A percentile compares a stretch with the other conserved stretches of the same genome.
Conservation (phyloP, 2,888 invertebrate genomes). For the Nyleta sp. region DNA sequence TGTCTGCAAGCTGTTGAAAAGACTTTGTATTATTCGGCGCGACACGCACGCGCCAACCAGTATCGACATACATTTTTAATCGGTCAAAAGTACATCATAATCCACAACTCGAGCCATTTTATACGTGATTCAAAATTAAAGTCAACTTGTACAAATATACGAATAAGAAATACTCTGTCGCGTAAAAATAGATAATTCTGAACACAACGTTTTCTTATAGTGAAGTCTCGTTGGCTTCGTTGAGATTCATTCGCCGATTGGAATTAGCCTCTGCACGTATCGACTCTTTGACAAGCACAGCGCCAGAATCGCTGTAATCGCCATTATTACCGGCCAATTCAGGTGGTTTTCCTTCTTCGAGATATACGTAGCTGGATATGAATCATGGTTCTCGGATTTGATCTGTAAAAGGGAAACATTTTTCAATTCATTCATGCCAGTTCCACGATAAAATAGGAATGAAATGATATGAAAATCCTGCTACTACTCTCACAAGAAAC, state of each 20-base stretch:
- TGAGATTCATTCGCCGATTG: conserved; percentile 64
- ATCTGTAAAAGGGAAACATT: conserved; percentile 65
- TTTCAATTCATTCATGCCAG: no score
- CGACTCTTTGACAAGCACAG: conserved; percentile 71
- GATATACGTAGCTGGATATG: conserved; percentile 72
- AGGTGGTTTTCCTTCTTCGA: conserved; percentile 65
- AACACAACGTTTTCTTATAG: background rate
- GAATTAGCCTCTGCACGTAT: conserved; percentile 64
- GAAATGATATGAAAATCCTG: no score
- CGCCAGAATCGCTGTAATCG: conserved; percentile 70
- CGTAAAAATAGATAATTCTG: conserved; percentile 16
- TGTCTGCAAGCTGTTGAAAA: conserved; percentile 11
- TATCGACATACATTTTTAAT: no score
- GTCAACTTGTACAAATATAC: conserved; percentile 25
- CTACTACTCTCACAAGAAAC: no score
- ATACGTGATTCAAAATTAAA: conserved; percentile 7
- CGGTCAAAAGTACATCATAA: no score
- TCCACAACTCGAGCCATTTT: conserved; percentile 4
- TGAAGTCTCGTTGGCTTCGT: conserved; percentile 1
- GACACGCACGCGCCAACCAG: no score
- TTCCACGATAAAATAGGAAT: no score
- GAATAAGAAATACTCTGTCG: conserved; percentile 30
- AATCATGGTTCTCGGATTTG: conserved; percentile 67
- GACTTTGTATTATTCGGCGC: background rate
- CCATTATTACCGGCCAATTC: conserved; percentile 71